phyloP scores from a whole-genome alignment of 2,113 vertebrate genomes.

The Smithornis capensis region DNA sequence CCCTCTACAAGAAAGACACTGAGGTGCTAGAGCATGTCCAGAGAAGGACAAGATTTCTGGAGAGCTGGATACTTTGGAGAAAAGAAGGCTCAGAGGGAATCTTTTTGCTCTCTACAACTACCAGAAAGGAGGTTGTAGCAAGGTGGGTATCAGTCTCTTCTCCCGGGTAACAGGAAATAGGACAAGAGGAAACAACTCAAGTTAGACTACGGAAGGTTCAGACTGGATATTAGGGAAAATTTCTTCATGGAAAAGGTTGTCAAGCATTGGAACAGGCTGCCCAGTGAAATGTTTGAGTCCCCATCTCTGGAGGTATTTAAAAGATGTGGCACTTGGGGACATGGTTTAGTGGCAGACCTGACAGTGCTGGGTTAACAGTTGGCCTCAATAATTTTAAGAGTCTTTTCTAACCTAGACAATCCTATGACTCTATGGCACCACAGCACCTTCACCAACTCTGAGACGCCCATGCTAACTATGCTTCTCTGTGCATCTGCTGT shows the following conservation, averaged over 20 bases:
- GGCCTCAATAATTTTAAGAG: not conserved
- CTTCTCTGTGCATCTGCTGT: not conserved
- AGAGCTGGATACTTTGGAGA: not conserved
- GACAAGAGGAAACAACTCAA: not conserved
- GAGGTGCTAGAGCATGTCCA: not conserved
- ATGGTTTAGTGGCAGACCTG: not conserved
- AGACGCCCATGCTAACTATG: not conserved
- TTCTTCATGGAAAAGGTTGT: not conserved
- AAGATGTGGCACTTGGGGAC: not conserved
- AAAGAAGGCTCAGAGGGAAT: not conserved
- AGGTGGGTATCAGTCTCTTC: rapidly evolving
- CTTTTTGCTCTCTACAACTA: rapidly evolving
- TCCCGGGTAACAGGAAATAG: rapidly evolving
- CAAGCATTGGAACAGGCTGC: not conserved
- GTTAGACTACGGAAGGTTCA: not conserved
- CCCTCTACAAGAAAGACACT: not conserved
- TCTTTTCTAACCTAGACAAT: not conserved
- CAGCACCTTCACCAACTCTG: not conserved
- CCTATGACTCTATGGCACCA: not conserved
- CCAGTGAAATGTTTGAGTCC: rapidly evolving
- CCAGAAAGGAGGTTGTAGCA: not conserved
- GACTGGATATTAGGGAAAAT: not conserved
- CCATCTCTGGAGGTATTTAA: not conserved
- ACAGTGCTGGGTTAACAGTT: not conserved
- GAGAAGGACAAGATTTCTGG: not conserved